A percentile compares a stretch with the other conserved stretches of the same genome.
Evolutionary conservation across 2,888 invertebrate species (phyloP).

Genomic region (Crossocerus cetratus): DNA sequence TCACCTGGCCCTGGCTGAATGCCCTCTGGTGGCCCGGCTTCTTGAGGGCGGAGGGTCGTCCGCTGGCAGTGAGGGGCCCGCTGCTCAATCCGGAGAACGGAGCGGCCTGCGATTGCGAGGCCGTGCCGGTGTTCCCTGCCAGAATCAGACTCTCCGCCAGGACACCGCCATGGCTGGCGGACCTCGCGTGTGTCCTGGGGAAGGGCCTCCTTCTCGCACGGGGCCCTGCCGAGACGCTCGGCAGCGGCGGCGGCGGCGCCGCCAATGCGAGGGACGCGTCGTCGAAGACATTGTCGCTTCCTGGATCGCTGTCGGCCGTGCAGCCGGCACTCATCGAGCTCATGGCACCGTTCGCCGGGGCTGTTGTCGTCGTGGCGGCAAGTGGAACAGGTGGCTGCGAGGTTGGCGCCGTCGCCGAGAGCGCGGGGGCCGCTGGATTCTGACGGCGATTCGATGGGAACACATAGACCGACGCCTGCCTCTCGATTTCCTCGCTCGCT

Average conservation of each 20-base stretch:
- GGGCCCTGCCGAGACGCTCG: not conserved
- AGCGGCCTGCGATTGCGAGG: constrained; percentile 35
- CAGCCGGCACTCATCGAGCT: constrained; percentile 47
- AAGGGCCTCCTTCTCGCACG: constrained; percentile 41
- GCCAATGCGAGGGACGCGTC: not conserved
- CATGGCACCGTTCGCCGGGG: constrained; percentile 17
- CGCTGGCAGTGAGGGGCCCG: constrained; percentile 1
- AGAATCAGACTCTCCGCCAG: constrained; percentile 75
- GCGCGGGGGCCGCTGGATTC: constrained; percentile 23
- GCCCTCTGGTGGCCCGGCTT: constrained; percentile 89
- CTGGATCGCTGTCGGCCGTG: constrained; percentile 42
- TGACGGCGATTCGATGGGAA: constrained; percentile 70
- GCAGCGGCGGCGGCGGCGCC: not conserved
- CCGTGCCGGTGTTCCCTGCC: constrained; percentile 50
- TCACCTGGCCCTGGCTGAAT: constrained; percentile 91
- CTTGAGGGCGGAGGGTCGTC: constrained; percentile 85
- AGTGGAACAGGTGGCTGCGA: not conserved
- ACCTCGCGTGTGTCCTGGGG: constrained; percentile 83
- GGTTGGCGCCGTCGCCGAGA: constrained; percentile 33
- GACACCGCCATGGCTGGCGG: constrained; percentile 91
- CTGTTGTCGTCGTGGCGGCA: constrained; percentile 23
- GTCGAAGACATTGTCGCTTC: constrained; percentile 26
- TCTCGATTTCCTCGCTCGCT: constrained; percentile 71
- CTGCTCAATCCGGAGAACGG: constrained; percentile 67
- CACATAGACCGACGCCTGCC: constrained; percentile 70